phyloP scores from a whole-genome alignment of 2,797 vertebrate species.

The Chelon labrosus region DNA sequence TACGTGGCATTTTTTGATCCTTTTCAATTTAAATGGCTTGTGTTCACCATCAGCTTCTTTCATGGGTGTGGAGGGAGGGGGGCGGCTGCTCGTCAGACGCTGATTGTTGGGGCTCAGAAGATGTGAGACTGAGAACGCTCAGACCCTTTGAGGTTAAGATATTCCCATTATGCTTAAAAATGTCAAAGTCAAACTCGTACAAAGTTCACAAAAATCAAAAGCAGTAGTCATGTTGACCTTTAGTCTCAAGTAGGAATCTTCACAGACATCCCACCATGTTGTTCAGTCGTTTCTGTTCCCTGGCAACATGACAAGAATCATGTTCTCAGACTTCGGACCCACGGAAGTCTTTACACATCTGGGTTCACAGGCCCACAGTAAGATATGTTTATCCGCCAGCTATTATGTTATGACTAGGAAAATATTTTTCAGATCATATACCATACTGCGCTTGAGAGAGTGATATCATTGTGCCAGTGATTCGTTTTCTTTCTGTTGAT shows the following conservation, averaged over 20 bases:
- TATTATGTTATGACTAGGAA: not conserved
- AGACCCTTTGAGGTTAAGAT: too few relatives aligned
- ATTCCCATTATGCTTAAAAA: too few relatives aligned
- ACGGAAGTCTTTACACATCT: not conserved
- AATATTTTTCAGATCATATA: too few relatives aligned
- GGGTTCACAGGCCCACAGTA: not conserved
- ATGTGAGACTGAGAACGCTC: too few relatives aligned
- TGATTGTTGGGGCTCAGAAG: not conserved
- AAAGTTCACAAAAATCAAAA: not conserved
- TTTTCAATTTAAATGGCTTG: not conserved
- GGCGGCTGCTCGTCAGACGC: not conserved
- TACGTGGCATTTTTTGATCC: slow-evolving; percentile 4
- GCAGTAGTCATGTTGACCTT: not conserved
- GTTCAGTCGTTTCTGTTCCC: not conserved
- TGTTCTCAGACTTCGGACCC: not conserved
- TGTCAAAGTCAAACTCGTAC: not conserved
- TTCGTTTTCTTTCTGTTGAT: not conserved
- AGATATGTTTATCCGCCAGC: not conserved
- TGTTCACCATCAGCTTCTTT: too few relatives aligned
- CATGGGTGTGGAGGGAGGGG: not conserved
- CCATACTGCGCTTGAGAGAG: too few relatives aligned
- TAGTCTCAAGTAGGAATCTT: not conserved
- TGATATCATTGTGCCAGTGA: too few relatives aligned
- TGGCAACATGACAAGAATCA: not conserved
- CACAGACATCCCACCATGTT: not conserved